Conservation (phyloP, 1,140 invertebrate genomes). For the Radopholus similis region DNA sequence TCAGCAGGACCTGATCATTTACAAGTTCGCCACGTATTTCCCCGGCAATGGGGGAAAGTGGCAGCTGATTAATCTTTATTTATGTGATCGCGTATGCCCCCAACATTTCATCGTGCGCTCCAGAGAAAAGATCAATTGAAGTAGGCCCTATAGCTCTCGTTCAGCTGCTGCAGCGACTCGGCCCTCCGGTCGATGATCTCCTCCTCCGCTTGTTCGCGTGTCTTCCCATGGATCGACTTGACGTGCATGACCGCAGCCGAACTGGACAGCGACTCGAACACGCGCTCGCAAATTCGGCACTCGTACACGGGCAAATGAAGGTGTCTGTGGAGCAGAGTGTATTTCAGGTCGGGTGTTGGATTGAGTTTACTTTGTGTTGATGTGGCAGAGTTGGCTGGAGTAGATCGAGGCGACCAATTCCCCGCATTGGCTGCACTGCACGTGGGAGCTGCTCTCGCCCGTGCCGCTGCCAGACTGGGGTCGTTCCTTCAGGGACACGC, state of each 20-base stretch:
- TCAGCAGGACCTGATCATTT: too few species aligned
- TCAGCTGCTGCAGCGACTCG: not conserved
- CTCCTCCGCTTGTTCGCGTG: not conserved
- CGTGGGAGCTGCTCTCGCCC: not conserved
- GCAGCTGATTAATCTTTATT: too few species aligned
- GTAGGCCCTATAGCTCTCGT: not conserved
- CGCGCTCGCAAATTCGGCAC: conserved; percentile 5
- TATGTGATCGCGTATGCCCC: too few species aligned
- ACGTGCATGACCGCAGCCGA: conserved; percentile 6
- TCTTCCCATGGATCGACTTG: not conserved
- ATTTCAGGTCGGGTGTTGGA: not conserved
- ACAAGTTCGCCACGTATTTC: too few species aligned
- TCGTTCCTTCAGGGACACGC: not conserved
- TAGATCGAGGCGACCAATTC: not conserved
- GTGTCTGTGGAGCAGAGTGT: not conserved
- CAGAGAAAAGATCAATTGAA: not conserved
- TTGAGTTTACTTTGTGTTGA: not conserved
- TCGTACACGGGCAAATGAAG: conserved; percentile 7
- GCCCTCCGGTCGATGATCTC: not conserved
- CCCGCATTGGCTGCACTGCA: conserved; percentile 2
- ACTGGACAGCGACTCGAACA: conserved; percentile 8
- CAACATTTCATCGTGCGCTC: too few species aligned
- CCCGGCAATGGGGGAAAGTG: too few species aligned
- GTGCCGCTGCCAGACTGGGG: not conserved
- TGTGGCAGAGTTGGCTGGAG: conserved; percentile 7